Conservation (phyloP, 1,140 invertebrate species). For the Battus philenor region DNA sequence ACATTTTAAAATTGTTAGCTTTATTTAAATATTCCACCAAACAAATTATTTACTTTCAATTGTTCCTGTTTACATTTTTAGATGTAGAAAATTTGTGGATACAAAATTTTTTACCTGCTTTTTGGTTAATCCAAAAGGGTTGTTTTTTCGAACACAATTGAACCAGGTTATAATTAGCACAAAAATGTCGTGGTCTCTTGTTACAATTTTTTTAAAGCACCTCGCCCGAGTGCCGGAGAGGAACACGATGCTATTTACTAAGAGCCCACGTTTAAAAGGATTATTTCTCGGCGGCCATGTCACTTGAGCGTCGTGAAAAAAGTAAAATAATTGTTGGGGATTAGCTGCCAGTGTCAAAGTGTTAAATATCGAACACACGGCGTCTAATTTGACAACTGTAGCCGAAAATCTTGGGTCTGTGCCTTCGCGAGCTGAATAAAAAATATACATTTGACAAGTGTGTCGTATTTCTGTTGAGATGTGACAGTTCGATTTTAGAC, state of each 20-base stretch:
- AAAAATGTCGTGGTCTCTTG: constrained; percentile 30
- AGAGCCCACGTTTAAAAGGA: constrained; percentile 68
- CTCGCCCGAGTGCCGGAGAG: constrained; percentile 29
- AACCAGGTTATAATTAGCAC: constrained; percentile 6
- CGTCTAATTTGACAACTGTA: constrained; percentile 65
- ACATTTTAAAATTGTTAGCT: too few relatives aligned
- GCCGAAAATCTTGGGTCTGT: constrained; percentile 41
- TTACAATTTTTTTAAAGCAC: constrained; percentile 48
- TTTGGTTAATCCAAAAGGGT: too few relatives aligned
- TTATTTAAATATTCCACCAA: too few relatives aligned
- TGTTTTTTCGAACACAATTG: too few relatives aligned
- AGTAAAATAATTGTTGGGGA: constrained; percentile 64
- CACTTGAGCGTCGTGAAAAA: constrained; percentile 54
- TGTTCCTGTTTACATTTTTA: too few relatives aligned
- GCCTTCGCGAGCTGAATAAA: constrained; percentile 29
- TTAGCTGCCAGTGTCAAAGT: constrained; percentile 73
- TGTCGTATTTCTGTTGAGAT: constrained; percentile 62
- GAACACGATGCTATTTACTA: constrained; percentile 57
- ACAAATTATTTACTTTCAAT: too few relatives aligned
- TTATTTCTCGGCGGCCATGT: constrained; percentile 55
- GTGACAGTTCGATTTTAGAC: constrained; percentile 56
- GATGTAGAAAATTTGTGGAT: too few relatives aligned
- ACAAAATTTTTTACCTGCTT: too few relatives aligned
- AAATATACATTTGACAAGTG: constrained; percentile 59
- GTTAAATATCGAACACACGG: constrained; percentile 70